A percentile compares a stretch with the other conserved stretches of the same genome.
Evolutionary conservation across 2,113 vertebrate genomes (phyloP).

Genomic region (Apodemus speciosus): DNA sequence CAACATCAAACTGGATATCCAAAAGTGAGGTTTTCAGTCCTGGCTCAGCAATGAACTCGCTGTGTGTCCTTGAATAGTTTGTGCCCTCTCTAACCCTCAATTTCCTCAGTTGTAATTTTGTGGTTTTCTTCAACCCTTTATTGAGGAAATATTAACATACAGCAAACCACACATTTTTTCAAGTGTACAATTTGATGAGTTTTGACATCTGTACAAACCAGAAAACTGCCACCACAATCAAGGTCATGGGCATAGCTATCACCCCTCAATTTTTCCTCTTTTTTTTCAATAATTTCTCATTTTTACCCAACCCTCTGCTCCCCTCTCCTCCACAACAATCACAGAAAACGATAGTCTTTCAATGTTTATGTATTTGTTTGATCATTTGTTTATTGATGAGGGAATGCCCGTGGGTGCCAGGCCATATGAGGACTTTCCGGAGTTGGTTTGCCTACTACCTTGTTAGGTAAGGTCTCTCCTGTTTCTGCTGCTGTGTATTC

Average conservation of each 20-base stretch:
- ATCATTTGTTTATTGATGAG: not conserved
- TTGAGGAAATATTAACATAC: constrained; percentile 31
- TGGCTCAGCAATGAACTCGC: not conserved
- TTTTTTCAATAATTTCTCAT: constrained; percentile 21
- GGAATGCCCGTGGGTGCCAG: too few relatives aligned
- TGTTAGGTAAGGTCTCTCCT: not conserved
- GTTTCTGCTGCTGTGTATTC: not conserved
- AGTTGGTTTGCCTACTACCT: not conserved
- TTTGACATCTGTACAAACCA: constrained; percentile 39
- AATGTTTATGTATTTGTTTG: not conserved
- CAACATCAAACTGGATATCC: not conserved
- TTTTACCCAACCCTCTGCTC: not conserved
- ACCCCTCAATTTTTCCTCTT: not conserved
- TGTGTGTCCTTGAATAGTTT: constrained; percentile 37
- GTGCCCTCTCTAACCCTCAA: constrained; percentile 11
- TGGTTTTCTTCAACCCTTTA: constrained; percentile 31
- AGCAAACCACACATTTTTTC: constrained; percentile 44
- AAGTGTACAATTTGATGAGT: constrained; percentile 27
- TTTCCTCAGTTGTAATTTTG: constrained; percentile 42
- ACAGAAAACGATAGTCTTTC: not conserved
- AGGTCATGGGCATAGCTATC: constrained; percentile 10
- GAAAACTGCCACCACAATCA: constrained; percentile 23
- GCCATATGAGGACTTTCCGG: not conserved
- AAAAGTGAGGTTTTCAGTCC: constrained; percentile 23
- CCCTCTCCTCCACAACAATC: not conserved